A percentile compares a stretch with the other conserved stretches of the same genome.
phyloP scores from a whole-genome alignment of 1,140 invertebrate genomes.

The Teleopsis dalmanni region DNA sequence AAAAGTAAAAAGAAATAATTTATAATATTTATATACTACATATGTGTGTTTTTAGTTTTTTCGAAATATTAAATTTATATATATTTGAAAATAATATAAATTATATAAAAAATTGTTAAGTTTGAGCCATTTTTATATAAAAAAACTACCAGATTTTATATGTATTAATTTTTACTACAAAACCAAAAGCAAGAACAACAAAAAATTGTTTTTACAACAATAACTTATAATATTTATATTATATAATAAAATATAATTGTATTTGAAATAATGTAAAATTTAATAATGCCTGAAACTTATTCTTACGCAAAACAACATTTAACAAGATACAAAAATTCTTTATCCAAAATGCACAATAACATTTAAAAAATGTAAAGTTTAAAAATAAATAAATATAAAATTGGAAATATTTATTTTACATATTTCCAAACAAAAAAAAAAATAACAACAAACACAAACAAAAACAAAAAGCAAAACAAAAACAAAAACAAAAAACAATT shows the following conservation, averaged over 20 bases:
- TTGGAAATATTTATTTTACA: slow-evolving; percentile 4
- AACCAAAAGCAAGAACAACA: slow-evolving; percentile 23
- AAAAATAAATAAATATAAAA: neutral
- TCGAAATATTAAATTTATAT: neutral
- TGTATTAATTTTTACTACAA: slow-evolving; percentile 39
- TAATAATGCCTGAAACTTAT: slow-evolving; percentile 9
- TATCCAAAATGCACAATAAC: slow-evolving; percentile 36
- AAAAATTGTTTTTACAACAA: slow-evolving; percentile 39
- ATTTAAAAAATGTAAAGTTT: slow-evolving; percentile 5
- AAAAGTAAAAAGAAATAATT: neutral
- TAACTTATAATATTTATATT: slow-evolving; percentile 3
- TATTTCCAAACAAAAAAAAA: slow-evolving; percentile 5
- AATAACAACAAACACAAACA: slow-evolving; percentile 7
- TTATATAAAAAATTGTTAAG: slow-evolving; percentile 10
- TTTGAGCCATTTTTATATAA: slow-evolving; percentile 11
- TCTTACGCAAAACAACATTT: slow-evolving; percentile 2
- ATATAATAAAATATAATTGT: slow-evolving; percentile 13
- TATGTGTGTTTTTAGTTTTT: neutral
- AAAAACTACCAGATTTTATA: slow-evolving; percentile 28
- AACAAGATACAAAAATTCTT: neutral
- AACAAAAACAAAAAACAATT: slow-evolving; percentile 15
- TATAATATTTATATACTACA: neutral
- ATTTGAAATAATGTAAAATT: slow-evolving; percentile 14
- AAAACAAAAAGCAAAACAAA: slow-evolving; percentile 17
- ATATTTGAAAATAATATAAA: neutral